Evolutionary conservation across 1,140 invertebrate species (phyloP), one percentile per base, ranked within the genome.

Genomic region (Drosophila serrata): DNA sequence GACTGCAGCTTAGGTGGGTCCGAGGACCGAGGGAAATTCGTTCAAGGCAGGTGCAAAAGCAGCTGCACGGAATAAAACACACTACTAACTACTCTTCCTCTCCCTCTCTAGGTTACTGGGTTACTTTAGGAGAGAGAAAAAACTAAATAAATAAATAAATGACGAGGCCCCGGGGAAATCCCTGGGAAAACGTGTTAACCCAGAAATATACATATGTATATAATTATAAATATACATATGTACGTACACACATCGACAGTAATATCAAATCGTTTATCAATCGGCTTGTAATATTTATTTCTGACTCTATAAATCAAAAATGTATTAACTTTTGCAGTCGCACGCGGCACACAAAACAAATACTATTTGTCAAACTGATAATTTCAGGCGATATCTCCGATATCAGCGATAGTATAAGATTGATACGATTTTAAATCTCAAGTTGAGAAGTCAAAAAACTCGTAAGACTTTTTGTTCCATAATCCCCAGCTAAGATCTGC

Each of bases 211-310:
- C 17, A 31, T 7, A 31, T 6, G 8, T 24, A n/a, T 9, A 11
- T 31, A 29, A 8, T 15, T 9, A 3, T 19, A 7, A 12, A 19
- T 33, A 0, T 22, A 37, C n/a, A n/a, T n/a, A n/a, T n/a, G n/a
- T n/a, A n/a, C n/a, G n/a, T n/a, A n/a, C n/a, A n/a, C 35, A 35
- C 19, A 22, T 22, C 8, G 48, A 29, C 17, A 45, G 31, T 69
- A 69, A 69, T 69, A 67, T 43, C 11, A 69, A 69, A 53, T 53
- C 65, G 61, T 69, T 69, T 69, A 69, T 69, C 65, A 69, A 69
- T 53, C 46, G 65, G n/a, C 19, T 22, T 29, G 35, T 53, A 19
- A 31, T 22, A 65, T 69, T 67, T 37, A 69, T 65, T 53, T 67
- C 31, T 37, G 31, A 22, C 37, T 67, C 65, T 65, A 67, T 69